Percentiles rank a stretch among this genome's conserved stretches.
Conservation (phyloP, 2,113 vertebrate species). For the Misgurnus anguillicaudatus region DNA sequence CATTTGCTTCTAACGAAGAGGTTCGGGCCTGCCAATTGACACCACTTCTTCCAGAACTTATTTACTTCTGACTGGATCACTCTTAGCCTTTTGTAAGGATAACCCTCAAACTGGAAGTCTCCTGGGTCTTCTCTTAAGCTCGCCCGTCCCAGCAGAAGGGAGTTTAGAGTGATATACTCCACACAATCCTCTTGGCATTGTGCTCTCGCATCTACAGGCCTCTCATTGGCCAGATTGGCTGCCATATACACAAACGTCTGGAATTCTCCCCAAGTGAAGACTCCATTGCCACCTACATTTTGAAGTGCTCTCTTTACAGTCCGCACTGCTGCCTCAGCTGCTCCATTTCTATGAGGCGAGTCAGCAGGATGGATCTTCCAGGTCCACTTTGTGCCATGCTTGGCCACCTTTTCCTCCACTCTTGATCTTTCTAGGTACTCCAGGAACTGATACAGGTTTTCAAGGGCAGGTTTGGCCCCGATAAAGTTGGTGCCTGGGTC, state of each 20-base stretch:
- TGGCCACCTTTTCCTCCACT: neutral
- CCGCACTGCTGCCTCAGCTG: neutral
- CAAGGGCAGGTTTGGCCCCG: neutral
- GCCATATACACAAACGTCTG: constrained; percentile 1
- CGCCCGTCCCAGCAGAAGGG: constrained; percentile 30
- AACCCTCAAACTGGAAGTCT: constrained; percentile 28
- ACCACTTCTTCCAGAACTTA: constrained; percentile 44
- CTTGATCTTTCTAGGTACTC: neutral
- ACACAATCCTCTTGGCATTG: constrained; percentile 34
- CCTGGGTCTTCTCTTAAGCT: constrained; percentile 12
- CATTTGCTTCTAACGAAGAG: neutral
- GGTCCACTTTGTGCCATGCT: neutral
- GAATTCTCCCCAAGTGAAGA: neutral
- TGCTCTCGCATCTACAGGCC: constrained; percentile 22
- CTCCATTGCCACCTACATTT: neutral
- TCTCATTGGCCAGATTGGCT: neutral
- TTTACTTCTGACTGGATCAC: constrained; percentile 34
- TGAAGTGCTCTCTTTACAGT: neutral
- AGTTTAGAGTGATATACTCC: constrained; percentile 39
- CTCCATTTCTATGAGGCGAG: neutral
- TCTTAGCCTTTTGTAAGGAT: constrained; percentile 36
- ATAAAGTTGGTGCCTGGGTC: neutral
- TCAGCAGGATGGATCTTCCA: neutral
- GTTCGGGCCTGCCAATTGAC: constrained; percentile 28
- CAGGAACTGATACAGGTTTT: neutral